Evolutionary conservation across 2,113 vertebrate species (phyloP).

Genomic region (Corythoichthys haematopterus): DNA sequence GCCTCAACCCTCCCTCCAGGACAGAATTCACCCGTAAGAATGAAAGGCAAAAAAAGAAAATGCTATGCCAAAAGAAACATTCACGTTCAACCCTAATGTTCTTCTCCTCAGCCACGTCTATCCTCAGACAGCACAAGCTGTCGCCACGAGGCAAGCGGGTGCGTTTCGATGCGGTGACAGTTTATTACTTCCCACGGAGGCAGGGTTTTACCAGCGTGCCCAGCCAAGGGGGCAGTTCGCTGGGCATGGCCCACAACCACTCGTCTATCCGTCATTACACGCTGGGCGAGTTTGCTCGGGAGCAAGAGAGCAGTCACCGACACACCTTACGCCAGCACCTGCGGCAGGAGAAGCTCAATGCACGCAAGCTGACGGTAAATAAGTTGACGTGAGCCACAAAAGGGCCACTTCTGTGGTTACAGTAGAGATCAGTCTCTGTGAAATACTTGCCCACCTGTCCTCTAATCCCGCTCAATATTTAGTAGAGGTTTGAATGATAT

Average conservation of each 20-base stretch:
- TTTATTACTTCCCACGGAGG: constrained; percentile 92
- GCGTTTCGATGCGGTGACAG: constrained; percentile 92
- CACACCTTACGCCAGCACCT: constrained; percentile 87
- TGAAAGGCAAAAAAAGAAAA: not conserved
- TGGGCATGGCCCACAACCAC: constrained; percentile 94
- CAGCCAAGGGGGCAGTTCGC: constrained; percentile 94
- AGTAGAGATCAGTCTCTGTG: not conserved
- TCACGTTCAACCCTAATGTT: not conserved
- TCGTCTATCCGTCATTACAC: constrained; percentile 88
- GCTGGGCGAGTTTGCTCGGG: constrained; percentile 91
- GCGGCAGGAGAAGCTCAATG: constrained; percentile 90
- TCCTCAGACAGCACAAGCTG: constrained; percentile 85
- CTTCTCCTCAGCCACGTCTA: constrained; percentile 81
- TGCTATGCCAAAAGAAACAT: not conserved
- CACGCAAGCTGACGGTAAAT: constrained; percentile 91
- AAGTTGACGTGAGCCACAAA: not conserved
- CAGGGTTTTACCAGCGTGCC: constrained; percentile 99
- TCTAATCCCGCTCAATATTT: not conserved
- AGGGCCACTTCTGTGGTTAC: not conserved
- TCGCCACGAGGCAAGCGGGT: constrained; percentile 80
- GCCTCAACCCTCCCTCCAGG: constrained; percentile 84
- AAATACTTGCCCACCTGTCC: not conserved
- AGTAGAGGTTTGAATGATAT: no score
- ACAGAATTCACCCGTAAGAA: constrained; percentile 83
- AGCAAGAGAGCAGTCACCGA: constrained; percentile 88